Conservation (phyloP, 2,888 invertebrate genomes). For the Dryobotodes eremita region DNA sequence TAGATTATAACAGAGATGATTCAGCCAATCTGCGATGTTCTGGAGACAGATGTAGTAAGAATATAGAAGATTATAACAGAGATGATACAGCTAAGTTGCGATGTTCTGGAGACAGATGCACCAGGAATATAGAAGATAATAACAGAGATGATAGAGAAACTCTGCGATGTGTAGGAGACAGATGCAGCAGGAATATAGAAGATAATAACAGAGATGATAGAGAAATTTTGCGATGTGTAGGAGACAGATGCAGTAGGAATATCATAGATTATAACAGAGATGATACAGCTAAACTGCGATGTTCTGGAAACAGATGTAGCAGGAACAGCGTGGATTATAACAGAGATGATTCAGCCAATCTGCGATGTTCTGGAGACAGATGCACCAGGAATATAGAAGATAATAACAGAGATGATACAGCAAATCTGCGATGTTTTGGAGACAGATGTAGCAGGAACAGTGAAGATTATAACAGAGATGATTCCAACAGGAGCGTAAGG, state of each 20-base stretch:
- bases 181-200: neutral
- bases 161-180: neutral
- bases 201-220: too few relatives aligned
- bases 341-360: neutral
- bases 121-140: too few relatives aligned
- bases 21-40: neutral
- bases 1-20: too few relatives aligned
- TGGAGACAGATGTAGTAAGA: neutral
- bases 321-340: neutral
- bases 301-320: neutral
- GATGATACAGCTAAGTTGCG: neutral
- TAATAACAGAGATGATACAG: slow-evolving; percentile 10
- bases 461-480: slow-evolving; percentile 7
- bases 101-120: neutral
- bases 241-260: too few relatives aligned
- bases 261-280: too few relatives aligned
- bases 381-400: slow-evolving; percentile 17
- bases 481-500: slow-evolving; percentile 22
- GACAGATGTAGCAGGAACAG: slow-evolving; percentile 28
- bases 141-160: too few relatives aligned
- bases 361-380: neutral
- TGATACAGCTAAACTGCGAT: too few relatives aligned
- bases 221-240: neutral
- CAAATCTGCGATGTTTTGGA: slow-evolving; percentile 46
- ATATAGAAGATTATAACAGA: neutral